Percentiles rank a stretch among this genome's conserved stretches.
These are phyloP conservation scores for Neodiprion pinetum DNA, from an alignment of 1,140 invertebrate species.

Conservation along the genomic window DNA sequence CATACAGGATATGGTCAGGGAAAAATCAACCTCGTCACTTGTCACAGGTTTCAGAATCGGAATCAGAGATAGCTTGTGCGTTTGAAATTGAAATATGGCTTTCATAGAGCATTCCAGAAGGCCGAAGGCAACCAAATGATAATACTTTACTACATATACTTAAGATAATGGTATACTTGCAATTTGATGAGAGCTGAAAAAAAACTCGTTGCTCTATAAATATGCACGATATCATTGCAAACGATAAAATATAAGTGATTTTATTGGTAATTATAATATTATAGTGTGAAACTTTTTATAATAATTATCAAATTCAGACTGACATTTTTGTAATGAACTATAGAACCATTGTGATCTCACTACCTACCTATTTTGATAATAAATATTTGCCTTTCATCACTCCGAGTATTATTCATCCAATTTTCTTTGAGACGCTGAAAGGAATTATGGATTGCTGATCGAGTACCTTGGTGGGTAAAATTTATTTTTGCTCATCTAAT, in stretches of 20 bases:
- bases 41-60: slow-evolving; percentile 43
- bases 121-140: background rate
- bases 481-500: no score
- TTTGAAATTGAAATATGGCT: slow-evolving; percentile 23
- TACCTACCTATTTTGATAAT: no score
- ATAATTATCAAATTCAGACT: no score
- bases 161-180: no score
- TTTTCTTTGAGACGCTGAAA: no score
- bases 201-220: background rate
- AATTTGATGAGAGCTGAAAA: no score
- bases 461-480: no score
- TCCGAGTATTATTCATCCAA: no score
- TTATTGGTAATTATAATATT: background rate
- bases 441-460: no score
- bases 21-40: slow-evolving; percentile 19
- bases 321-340: no score
- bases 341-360: no score
- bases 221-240: background rate
- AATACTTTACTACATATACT: background rate
- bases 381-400: no score
- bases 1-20: slow-evolving; percentile 46
- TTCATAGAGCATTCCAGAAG: background rate
- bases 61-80: slow-evolving; percentile 47
- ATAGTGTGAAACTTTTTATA: slow-evolving; percentile 11
- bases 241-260: background rate